Base-by-base conservation (phyloP, 2,113 vertebrate species). In the Pseudorasbora parva region DNA sequence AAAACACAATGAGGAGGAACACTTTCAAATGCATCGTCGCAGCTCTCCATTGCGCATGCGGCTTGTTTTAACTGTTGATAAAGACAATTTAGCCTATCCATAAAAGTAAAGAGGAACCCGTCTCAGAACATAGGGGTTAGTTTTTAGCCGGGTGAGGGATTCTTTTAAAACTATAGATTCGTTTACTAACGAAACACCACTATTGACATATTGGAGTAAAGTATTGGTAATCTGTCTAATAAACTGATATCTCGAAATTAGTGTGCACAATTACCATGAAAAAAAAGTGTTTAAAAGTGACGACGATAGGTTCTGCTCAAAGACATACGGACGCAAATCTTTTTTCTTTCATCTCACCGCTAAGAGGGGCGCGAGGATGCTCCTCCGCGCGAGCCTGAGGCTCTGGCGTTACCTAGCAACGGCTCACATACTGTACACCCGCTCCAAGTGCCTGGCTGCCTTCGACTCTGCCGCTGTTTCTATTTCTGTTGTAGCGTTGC, bases 361-460 rank as follows among this genome's bases (percentile, higher is more conserved):
- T 49, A 23, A 78, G 49, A 76, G 84, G 45, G 77, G 60, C 45
- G 69, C 37, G 54, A 73, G 73, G 49, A 76, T 71, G 78, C 71
- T 81, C 49, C 64, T 82, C 41, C 81, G 72, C 82, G 62, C 37
- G 19, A 43, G 72, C 78, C 62, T 33, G 80, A 83, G 81, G 81
- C 83, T 66, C 87, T 62, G 80, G 80, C 81, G 88, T 88, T 88
- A 80, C 88, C 72, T 84, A 82, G 88, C 88, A 88, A 88, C 88
- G 54, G n/a, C 64, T 82, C 72, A 66, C 37, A 60, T 83, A 68
- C 88, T 68, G 83, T 83, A 69, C 82, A 79, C 33, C 45, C 47
- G 77, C 76, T 56, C 82, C 71, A 33, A 81, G 69, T 74, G 41
- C 64, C 68, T 68, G 33, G 54, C 30, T 37, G 45, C 79, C 25